Conservation (phyloP, 2,113 vertebrate genomes). For the Gopherus evgoodei region DNA sequence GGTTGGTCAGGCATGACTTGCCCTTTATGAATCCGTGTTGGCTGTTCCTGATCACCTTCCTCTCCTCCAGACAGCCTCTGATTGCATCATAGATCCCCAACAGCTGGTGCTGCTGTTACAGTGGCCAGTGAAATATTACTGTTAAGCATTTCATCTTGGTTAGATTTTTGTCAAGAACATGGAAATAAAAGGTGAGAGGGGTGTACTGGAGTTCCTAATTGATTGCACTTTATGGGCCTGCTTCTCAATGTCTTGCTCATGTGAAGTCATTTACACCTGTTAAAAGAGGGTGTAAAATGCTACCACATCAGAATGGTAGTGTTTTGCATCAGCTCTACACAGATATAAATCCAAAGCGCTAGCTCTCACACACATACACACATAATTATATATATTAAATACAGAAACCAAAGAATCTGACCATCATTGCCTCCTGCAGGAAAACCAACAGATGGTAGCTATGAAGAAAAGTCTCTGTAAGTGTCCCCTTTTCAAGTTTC, state of each 20-base stretch:
- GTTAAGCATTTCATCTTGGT: neutral
- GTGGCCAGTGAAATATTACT: neutral
- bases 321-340: neutral
- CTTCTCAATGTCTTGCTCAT: rapidly evolving
- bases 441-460: neutral
- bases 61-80: neutral
- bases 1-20: too few species aligned
- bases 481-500: neutral
- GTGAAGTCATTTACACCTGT: rapidly evolving
- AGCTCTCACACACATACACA: neutral
- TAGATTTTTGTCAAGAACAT: neutral
- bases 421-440: neutral
- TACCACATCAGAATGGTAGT: neutral
- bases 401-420: neutral
- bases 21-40: too few species aligned
- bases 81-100: neutral
- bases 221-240: neutral
- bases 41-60: too few species aligned
- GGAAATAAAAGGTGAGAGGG: neutral
- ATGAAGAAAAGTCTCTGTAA: neutral
- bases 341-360: neutral
- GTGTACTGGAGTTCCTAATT: neutral
- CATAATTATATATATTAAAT: too few species aligned
- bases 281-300: neutral
- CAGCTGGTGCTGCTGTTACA: neutral